Evolutionary conservation across 2,113 vertebrate genomes (phyloP).

Genomic region (Ellobius talpinus): DNA sequence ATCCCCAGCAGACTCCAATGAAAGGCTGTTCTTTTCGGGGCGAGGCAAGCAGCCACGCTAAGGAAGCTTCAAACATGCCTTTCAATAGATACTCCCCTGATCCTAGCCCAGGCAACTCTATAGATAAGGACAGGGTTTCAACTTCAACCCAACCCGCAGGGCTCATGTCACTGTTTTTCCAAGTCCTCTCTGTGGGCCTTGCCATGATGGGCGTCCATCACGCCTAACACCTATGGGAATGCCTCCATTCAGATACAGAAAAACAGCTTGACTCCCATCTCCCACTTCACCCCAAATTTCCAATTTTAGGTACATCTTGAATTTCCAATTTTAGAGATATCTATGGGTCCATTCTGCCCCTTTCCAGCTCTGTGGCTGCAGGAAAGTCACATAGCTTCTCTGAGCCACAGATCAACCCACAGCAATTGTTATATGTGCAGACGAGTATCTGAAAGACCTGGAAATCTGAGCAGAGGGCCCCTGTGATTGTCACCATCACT

Average conservation of each 20-base stretch:
- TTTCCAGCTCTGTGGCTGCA: background rate
- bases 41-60: background rate
- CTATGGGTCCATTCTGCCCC: background rate
- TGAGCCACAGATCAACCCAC: background rate
- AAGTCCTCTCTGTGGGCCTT: accelerated
- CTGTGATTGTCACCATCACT: background rate
- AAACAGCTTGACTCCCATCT: no score
- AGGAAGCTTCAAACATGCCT: background rate
- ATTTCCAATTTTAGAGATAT: background rate
- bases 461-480: background rate
- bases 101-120: background rate
- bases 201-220: accelerated
- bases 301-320: background rate
- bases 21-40: conserved; percentile 7
- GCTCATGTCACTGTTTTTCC: accelerated
- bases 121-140: accelerated
- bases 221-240: accelerated
- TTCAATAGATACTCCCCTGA: background rate
- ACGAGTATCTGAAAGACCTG: background rate
- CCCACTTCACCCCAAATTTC: background rate
- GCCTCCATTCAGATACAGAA: background rate
- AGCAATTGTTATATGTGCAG: accelerated
- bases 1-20: conserved; percentile 48
- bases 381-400: background rate
- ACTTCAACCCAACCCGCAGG: accelerated